Evolutionary conservation across 1,140 invertebrate genomes (phyloP).

Genomic region (Mercenaria mercenaria): DNA sequence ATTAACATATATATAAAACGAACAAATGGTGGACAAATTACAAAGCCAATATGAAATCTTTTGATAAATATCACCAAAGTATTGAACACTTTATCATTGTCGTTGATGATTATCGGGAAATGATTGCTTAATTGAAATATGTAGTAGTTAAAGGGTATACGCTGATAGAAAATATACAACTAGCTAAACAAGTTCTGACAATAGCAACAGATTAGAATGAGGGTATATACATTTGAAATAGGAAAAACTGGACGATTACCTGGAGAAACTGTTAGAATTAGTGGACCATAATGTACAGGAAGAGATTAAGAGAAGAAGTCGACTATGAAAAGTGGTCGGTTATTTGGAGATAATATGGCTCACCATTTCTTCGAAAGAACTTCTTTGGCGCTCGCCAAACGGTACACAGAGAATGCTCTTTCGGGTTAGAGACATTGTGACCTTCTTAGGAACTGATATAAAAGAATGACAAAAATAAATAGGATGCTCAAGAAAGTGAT

Average conservation of each 20-base stretch:
- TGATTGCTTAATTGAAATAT: no score
- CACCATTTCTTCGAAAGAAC: conserved; percentile 7
- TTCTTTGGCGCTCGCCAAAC: conserved; percentile 35
- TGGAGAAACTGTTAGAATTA: conserved; percentile 35
- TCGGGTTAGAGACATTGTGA: conserved; percentile 22
- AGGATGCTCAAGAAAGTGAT: conserved; percentile 22
- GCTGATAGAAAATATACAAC: no score
- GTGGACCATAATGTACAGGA: conserved; percentile 36
- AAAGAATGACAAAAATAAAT: neutral
- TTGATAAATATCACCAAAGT: no score
- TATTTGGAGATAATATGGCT: conserved; percentile 47
- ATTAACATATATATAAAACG: no score
- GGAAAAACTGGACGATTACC: conserved; percentile 45
- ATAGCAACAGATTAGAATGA: conserved; percentile 19
- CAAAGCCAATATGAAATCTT: no score
- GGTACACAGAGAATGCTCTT: conserved; percentile 55
- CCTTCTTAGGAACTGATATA: neutral
- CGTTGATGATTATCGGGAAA: no score
- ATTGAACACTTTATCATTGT: no score
- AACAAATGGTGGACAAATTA: no score
- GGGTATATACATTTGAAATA: neutral
- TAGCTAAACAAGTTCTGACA: no score
- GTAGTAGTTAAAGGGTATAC: no score
- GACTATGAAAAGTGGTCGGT: conserved; percentile 20
- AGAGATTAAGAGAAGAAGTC: conserved; percentile 44